Conservation (phyloP, 2,888 invertebrate species). For the Microplitis manilae region DNA sequence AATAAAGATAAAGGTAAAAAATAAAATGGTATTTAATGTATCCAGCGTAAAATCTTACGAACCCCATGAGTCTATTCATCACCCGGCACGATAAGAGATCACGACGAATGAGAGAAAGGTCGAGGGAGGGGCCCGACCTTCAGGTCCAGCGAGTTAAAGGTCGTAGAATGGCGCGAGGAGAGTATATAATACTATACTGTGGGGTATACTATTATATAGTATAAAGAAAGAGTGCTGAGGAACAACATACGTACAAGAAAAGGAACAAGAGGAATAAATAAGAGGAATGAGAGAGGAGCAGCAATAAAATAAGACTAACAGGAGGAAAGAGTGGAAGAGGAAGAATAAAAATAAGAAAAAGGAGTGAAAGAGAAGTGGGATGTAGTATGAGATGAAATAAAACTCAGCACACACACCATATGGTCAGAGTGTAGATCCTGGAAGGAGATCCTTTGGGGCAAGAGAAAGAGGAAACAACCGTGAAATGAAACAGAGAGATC, state of each 20-base stretch:
- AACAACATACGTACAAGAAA: background rate
- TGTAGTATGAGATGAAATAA: conserved; percentile 15
- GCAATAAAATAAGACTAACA: conserved; percentile 41
- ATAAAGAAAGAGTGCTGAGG: background rate
- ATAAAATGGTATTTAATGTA: background rate
- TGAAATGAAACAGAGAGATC: conserved; percentile 22
- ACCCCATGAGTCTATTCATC: background rate
- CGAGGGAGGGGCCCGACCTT: conserved; percentile 43
- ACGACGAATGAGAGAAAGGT: conserved; percentile 25
- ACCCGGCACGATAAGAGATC: conserved; percentile 24
- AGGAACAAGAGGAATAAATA: conserved; percentile 33
- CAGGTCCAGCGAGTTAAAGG: conserved; percentile 41
- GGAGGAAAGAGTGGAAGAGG: conserved; percentile 38
- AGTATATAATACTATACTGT: background rate
- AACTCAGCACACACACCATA: conserved; percentile 36
- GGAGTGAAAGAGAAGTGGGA: conserved; percentile 11
- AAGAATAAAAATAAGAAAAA: conserved; percentile 29
- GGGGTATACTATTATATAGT: conserved; percentile 2
- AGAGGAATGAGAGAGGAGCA: conserved; percentile 37
- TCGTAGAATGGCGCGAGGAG: conserved; percentile 19
- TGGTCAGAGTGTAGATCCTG: conserved; percentile 25
- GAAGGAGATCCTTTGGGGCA: conserved; percentile 22
- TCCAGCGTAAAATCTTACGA: background rate
- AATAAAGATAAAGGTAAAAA: too few species aligned
- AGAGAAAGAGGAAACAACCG: conserved; percentile 23